Conservation (phyloP, 2,888 invertebrate genomes). For the Clepsis dumicolana region DNA sequence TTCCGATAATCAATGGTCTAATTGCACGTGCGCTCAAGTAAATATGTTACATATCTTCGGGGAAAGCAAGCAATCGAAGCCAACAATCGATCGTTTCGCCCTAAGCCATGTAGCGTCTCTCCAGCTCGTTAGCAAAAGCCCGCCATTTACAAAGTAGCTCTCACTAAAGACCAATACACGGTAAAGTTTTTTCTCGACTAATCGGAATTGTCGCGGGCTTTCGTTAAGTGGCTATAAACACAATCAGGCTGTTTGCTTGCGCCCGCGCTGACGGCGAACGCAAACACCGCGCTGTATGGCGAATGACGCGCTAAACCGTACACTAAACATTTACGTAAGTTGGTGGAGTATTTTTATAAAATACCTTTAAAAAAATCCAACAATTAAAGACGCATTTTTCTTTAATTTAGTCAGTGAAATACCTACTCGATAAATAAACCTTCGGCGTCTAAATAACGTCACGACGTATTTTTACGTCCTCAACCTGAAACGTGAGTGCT, state of each 20-base stretch:
- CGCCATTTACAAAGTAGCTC: slow-evolving; percentile 78
- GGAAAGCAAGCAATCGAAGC: slow-evolving; percentile 11
- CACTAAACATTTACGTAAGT: slow-evolving; percentile 76
- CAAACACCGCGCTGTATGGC: slow-evolving; percentile 70
- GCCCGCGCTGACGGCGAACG: slow-evolving; percentile 75
- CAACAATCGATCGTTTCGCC: slow-evolving; percentile 17
- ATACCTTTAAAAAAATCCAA: neutral
- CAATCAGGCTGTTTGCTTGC: slow-evolving; percentile 79
- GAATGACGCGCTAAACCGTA: slow-evolving; percentile 72
- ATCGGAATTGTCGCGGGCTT: slow-evolving; percentile 81
- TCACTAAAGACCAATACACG: slow-evolving; percentile 74
- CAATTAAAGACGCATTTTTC: neutral
- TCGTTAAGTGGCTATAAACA: slow-evolving; percentile 86
- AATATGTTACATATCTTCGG: neutral
- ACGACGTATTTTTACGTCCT: neutral
- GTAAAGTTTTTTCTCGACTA: slow-evolving; percentile 77
- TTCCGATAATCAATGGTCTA: neutral
- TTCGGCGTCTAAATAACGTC: too few relatives aligned
- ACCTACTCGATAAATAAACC: neutral
- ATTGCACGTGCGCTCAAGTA: neutral
- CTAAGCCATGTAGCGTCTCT: slow-evolving; percentile 31
- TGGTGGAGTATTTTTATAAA: slow-evolving; percentile 51
- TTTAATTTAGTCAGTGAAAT: neutral
- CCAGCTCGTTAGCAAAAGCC: slow-evolving; percentile 51
- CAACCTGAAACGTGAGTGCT: slow-evolving; percentile 4